These are phyloP conservation scores for Channallabes apus DNA, from an alignment of 2,797 vertebrate species.

Conservation along the genomic window DNA sequence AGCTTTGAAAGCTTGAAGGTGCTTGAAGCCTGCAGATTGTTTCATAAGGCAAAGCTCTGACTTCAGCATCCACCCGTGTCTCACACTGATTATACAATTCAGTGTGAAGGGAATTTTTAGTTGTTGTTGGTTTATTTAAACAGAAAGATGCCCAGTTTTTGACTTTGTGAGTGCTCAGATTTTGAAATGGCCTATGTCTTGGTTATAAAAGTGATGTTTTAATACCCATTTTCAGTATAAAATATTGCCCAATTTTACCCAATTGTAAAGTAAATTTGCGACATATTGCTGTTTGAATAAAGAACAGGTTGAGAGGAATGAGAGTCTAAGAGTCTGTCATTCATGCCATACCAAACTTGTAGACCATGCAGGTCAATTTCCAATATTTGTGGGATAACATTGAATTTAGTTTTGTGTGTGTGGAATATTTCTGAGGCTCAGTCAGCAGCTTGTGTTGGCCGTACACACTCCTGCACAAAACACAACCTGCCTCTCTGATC, in stretches of 20 bases:
- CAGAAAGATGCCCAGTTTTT: too few species aligned
- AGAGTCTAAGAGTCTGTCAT: not conserved
- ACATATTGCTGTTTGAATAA: not conserved
- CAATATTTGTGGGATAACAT: conserved; percentile 17
- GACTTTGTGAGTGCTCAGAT: too few species aligned
- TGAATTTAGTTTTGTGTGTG: not conserved
- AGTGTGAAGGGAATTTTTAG: too few species aligned
- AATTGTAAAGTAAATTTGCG: too few species aligned
- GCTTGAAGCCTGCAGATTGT: too few species aligned
- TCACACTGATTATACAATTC: too few species aligned
- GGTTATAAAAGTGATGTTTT: too few species aligned
- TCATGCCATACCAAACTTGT: conserved; percentile 22
- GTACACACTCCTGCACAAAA: conserved; percentile 32
- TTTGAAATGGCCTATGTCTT: too few species aligned
- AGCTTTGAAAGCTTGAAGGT: too few species aligned
- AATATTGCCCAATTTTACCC: not conserved
- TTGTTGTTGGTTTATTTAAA: too few species aligned
- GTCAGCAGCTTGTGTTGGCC: conserved; percentile 43
- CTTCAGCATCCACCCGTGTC: too few species aligned
- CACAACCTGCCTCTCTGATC: conserved; percentile 26
- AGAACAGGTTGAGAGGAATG: not conserved
- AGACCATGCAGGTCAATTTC: not conserved
- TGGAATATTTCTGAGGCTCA: conserved; percentile 36
- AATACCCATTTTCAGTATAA: not conserved
- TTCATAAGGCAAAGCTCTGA: too few species aligned